phyloP scores from a whole-genome alignment of 2,113 vertebrate genomes.

The Galeopterus variegatus region DNA sequence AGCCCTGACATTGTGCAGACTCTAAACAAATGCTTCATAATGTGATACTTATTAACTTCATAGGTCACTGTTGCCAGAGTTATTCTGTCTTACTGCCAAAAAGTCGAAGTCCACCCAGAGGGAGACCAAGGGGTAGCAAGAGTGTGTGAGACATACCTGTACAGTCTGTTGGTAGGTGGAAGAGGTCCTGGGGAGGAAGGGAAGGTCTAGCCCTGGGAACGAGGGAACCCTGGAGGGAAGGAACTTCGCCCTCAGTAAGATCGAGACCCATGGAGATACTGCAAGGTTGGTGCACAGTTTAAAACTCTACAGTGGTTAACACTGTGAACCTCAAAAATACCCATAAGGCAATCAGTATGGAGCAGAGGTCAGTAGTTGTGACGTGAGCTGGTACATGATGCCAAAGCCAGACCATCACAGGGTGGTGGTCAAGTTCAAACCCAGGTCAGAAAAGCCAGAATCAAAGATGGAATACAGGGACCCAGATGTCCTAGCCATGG shows the following conservation, averaged over 20 bases:
- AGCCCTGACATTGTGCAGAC: fast-evolving
- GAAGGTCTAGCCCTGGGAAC: neutral
- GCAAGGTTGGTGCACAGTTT: fast-evolving
- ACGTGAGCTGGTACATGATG: fast-evolving
- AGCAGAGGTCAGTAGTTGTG: neutral
- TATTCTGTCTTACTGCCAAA: neutral
- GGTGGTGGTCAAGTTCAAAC: neutral
- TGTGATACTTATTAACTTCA: no score
- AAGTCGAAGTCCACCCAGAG: neutral
- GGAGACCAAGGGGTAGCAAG: neutral
- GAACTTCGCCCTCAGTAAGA: neutral
- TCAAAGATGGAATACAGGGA: neutral
- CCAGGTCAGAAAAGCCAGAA: neutral
- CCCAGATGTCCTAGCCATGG: fast-evolving
- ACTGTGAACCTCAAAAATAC: neutral
- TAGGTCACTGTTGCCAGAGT: neutral
- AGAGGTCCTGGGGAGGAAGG: neutral
- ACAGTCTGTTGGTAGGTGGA: fast-evolving
- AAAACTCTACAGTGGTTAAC: neutral
- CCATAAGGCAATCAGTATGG: neutral
- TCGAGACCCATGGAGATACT: fast-evolving
- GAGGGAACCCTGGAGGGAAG: neutral
- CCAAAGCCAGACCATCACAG: neutral
- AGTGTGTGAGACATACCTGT: fast-evolving
- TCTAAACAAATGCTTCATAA: neutral